Conservation (phyloP, 2,888 invertebrate genomes). For the Drosophila lutescens region DNA sequence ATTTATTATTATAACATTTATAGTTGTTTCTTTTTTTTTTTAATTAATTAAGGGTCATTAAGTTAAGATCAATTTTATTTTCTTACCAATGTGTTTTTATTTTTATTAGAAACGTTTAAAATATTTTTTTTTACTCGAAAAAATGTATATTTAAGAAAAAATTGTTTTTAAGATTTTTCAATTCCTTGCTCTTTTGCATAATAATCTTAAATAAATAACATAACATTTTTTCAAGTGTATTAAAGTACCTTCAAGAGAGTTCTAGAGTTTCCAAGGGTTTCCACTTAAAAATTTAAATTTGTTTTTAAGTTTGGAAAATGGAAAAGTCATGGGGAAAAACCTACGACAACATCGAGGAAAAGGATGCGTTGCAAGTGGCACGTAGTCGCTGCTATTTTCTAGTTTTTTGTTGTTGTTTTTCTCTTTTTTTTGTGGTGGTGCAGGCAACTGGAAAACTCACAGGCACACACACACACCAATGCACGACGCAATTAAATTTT, state of each 20-base stretch:
- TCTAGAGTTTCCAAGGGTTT: background rate
- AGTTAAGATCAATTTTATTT: no score
- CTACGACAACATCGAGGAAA: conserved; percentile 59
- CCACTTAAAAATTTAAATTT: conserved; percentile 1
- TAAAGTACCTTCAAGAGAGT: background rate
- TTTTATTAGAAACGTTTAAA: no score
- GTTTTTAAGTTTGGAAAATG: background rate
- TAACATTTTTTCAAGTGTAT: background rate
- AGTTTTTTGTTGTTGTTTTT: conserved; percentile 8
- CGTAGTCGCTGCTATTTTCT: conserved; percentile 29
- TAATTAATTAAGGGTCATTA: no score
- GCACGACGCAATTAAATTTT: conserved; percentile 42
- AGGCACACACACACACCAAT: conserved; percentile 14
- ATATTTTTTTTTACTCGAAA: no score
- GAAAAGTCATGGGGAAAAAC: conserved; percentile 28
- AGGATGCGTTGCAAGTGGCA: conserved; percentile 59
- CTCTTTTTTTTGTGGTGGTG: conserved; percentile 20
- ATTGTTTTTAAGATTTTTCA: no score
- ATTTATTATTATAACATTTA: no score
- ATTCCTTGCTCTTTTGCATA: no score
- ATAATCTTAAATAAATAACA: no score
- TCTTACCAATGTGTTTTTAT: no score
- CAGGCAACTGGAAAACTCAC: conserved; percentile 21
- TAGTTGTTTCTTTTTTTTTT: no score
- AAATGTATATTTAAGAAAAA: no score